phyloP scores from a whole-genome alignment of 2,113 vertebrate species.

The Platysternon megacephalum region DNA sequence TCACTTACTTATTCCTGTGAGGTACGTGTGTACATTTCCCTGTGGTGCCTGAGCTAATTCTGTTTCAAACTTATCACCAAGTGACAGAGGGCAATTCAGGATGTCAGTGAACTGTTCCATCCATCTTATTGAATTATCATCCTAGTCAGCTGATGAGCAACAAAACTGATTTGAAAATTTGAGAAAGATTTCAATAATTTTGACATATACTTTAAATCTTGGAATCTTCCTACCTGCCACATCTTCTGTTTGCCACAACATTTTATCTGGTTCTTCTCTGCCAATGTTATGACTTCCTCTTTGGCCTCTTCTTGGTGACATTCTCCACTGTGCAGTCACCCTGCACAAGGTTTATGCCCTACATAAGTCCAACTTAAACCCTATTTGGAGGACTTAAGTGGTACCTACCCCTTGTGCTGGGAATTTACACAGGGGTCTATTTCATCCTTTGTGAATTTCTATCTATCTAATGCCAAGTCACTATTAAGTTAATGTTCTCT shows the following conservation, averaged over 20 bases:
- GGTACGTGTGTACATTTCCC: fast-evolving
- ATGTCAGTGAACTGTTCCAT: neutral
- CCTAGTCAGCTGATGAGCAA: neutral
- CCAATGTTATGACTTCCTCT: neutral
- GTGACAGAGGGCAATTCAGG: neutral
- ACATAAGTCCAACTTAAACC: constrained; percentile 3
- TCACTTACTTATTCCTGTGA: neutral
- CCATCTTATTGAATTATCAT: neutral
- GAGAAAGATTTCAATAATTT: neutral
- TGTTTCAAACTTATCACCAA: neutral
- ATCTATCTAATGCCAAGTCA: neutral
- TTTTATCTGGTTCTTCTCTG: neutral
- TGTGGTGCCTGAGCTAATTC: neutral
- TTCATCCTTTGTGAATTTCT: neutral
- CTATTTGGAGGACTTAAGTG: constrained; percentile 12
- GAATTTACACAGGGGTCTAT: neutral
- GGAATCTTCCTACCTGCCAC: neutral
- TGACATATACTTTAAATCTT: neutral
- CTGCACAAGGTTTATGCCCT: constrained; percentile 17
- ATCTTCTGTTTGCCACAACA: neutral
- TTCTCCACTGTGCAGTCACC: neutral
- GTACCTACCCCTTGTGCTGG: neutral
- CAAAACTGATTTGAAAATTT: neutral
- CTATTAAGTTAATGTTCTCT: neutral
- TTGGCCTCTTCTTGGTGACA: neutral